Evolutionary conservation across 2,888 invertebrate species (phyloP).

Genomic region (Acanthosepion lycidas): DNA sequence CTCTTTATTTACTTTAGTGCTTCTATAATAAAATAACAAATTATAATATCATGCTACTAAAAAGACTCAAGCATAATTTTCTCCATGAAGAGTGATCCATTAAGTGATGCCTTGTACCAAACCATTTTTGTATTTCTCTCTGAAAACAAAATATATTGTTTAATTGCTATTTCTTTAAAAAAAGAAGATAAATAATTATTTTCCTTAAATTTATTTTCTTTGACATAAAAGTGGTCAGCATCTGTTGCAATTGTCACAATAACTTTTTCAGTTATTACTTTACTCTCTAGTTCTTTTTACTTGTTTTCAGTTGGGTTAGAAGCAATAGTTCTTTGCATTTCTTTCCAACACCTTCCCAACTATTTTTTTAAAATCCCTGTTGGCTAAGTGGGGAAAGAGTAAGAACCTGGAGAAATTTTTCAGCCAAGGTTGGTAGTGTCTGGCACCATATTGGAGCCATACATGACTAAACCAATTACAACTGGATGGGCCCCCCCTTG

Average conservation of each 20-base stretch:
- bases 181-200: background rate
- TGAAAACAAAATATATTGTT: background rate
- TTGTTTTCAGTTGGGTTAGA: background rate
- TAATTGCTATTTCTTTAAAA: conserved; percentile 23
- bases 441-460: conserved; percentile 33
- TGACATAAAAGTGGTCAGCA: background rate
- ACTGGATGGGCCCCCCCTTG: background rate
- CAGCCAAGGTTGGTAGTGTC: background rate
- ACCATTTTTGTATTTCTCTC: background rate
- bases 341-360: background rate
- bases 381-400: background rate
- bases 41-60: too few relatives aligned
- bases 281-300: background rate
- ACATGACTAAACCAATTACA: conserved; percentile 33
- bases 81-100: background rate
- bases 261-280: background rate
- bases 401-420: background rate
- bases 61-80: too few relatives aligned
- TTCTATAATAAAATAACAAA: too few relatives aligned
- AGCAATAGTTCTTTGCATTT: background rate
- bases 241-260: background rate
- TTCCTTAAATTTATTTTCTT: background rate
- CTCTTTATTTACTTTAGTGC: too few relatives aligned
- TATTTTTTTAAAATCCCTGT: background rate
- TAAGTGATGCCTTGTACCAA: background rate